These are phyloP conservation scores for Papilio demoleus DNA, from an alignment of 2,888 invertebrate species.

Conservation along the genomic window DNA sequence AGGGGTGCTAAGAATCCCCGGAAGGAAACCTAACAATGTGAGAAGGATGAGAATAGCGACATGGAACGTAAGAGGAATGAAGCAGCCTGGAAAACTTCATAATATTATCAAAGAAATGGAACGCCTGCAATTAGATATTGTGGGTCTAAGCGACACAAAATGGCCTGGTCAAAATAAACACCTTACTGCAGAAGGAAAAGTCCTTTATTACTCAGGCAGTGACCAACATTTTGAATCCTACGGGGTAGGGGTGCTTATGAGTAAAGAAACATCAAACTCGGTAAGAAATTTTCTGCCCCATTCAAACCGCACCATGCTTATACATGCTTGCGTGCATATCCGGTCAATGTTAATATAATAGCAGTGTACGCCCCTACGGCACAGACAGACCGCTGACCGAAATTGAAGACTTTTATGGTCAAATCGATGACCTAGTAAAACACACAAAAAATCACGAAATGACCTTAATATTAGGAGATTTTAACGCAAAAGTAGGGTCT, in stretches of 20 bases:
- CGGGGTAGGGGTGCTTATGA: conserved; percentile 4
- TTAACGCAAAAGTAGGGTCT: conserved; percentile 32
- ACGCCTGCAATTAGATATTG: neutral
- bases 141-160: conserved; percentile 24
- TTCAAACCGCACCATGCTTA: conserved; percentile 22
- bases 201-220: conserved; percentile 17
- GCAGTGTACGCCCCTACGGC: conserved; percentile 31
- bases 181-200: conserved; percentile 4
- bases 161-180: conserved; percentile 1
- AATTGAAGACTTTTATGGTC: neutral
- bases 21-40: no score
- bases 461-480: conserved; percentile 30
- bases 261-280: neutral
- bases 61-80: conserved; percentile 26
- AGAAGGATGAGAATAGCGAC: conserved; percentile 1
- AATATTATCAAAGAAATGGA: conserved; percentile 27
- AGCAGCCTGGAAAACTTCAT: conserved; percentile 4
- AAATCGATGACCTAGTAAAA: neutral
- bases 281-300: conserved; percentile 14
- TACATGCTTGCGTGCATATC: conserved; percentile 23
- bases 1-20: neutral
- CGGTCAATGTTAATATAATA: conserved; percentile 33
- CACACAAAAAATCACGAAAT: conserved; percentile 22
- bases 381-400: neutral
- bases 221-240: neutral